Base-by-base conservation (phyloP, 2,797 vertebrate species). In the Balearica regulorum region DNA sequence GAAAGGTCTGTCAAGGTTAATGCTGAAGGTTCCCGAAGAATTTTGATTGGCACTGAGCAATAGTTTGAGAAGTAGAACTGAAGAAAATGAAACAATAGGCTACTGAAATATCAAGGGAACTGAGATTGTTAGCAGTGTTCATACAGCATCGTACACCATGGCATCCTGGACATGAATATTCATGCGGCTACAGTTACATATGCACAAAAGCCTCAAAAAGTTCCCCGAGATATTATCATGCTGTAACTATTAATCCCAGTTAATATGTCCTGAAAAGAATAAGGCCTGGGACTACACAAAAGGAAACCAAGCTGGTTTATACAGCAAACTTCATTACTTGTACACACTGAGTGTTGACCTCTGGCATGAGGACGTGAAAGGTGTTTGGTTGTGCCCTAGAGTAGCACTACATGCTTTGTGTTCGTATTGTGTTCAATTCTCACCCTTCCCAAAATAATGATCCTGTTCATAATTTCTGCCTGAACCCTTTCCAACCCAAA, bases 121-220 rank as follows among this genome's bases (percentile, higher is more conserved):
- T 61, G 82, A 96, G 89, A 94, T 77, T 91, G 83, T 87, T 73
- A 77, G 69, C 68, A 94, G 44, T 91, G 44, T 77, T 91, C 93
- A 81, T 90, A 92, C 73, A 95, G 64, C 83, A 92, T 60, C 93
- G 70, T 91, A 89, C 75, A 88, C 75, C 78, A 65, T 83, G 65
- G 48, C 77, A 79, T 97, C 70, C 87, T 76, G 95, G 46, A 88
- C 33, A 95, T 97, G 95, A 97, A 97, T 98, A 97, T 97, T 98
- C 94, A 97, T 97, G 41, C 13, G 39, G 26, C 55, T 92, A 80
- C 43, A 75, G 33, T 71, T 96, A 57, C 17, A 66, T 71, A 83
- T 66, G 31, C 62, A 96, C 90, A 93, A 64, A 94, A 96, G 96
- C 53, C 69, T 93, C 71, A 94, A 86, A 89, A 93, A 93, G 51